Conservation (phyloP, 2,113 vertebrate species). For the Morone saxatilis region DNA sequence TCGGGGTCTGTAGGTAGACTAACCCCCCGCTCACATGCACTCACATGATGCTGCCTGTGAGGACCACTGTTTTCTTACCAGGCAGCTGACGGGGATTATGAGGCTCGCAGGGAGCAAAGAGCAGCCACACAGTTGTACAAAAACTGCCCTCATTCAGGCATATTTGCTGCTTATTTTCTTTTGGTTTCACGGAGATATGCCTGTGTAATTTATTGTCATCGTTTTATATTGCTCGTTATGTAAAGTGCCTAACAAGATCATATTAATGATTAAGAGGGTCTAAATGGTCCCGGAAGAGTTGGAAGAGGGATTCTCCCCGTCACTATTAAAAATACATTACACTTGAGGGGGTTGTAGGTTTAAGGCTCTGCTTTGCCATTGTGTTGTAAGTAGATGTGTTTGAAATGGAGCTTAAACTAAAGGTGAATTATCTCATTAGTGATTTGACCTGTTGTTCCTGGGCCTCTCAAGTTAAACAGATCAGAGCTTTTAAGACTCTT, state of each 20-base stretch:
- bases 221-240: conserved; percentile 32
- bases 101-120: conserved; percentile 65
- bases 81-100: conserved; percentile 86
- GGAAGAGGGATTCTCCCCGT: conserved; percentile 11
- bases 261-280: conserved; percentile 62
- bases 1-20: conserved; percentile 66
- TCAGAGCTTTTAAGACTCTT: conserved; percentile 57
- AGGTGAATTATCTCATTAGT: conserved; percentile 62
- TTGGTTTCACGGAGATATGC: conserved; percentile 13
- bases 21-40: conserved; percentile 78
- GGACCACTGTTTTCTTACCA: conserved; percentile 68
- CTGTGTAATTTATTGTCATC: conserved; percentile 16
- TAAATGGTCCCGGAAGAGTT: conserved; percentile 51
- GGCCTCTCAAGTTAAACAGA: conserved; percentile 60
- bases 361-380: conserved; percentile 18
- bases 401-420: conserved; percentile 47
- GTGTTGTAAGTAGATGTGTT: conserved; percentile 40
- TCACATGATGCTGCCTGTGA: conserved; percentile 82
- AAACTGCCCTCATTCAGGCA: conserved; percentile 7
- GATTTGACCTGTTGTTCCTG: conserved; percentile 46
- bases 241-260: conserved; percentile 47
- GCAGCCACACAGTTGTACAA: conserved; percentile 25
- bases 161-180: conserved; percentile 17
- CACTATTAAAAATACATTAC: conserved; percentile 58
- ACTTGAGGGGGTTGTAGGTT: conserved; percentile 44